phyloP scores from a whole-genome alignment of 2,888 invertebrate species.

The Phrixothrix hirtus region DNA sequence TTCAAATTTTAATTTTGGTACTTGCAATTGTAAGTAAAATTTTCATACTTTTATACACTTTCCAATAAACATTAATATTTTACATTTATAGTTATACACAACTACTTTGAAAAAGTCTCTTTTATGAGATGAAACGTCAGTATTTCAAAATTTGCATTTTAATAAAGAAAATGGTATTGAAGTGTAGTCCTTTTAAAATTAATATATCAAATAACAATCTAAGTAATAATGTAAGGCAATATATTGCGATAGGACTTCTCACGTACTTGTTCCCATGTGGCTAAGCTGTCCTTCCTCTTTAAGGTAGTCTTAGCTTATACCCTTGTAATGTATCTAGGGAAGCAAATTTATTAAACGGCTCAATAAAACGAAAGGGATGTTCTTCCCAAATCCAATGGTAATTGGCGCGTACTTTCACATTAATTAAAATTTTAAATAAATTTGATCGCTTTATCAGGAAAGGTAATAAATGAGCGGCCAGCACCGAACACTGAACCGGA shows the following conservation, averaged over 20 bases:
- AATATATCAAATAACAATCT: slow-evolving; percentile 49
- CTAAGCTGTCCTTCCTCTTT: slow-evolving; percentile 20
- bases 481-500: slow-evolving; percentile 31
- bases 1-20: too few relatives aligned
- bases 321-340: background rate
- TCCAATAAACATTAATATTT: too few relatives aligned
- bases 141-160: too few relatives aligned
- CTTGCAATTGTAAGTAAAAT: too few relatives aligned
- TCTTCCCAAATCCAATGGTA: slow-evolving; percentile 17
- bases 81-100: too few relatives aligned
- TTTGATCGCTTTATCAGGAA: slow-evolving; percentile 40
- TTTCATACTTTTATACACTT: too few relatives aligned
- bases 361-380: slow-evolving; percentile 39
- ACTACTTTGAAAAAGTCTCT: too few relatives aligned
- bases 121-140: too few relatives aligned
- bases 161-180: too few relatives aligned
- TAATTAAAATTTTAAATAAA: slow-evolving; percentile 39
- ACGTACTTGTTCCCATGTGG: slow-evolving; percentile 42
- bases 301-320: background rate
- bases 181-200: too few relatives aligned
- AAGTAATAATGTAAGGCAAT: slow-evolving; percentile 50
- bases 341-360: slow-evolving; percentile 16
- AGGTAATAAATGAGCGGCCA: slow-evolving; percentile 38
- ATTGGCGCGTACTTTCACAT: slow-evolving; percentile 34
- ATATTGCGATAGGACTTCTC: slow-evolving; percentile 45